Evolutionary conservation across 35 echinoderm and acorn worm genomes (phyloP).

Genomic region (Patiria miniata): DNA sequence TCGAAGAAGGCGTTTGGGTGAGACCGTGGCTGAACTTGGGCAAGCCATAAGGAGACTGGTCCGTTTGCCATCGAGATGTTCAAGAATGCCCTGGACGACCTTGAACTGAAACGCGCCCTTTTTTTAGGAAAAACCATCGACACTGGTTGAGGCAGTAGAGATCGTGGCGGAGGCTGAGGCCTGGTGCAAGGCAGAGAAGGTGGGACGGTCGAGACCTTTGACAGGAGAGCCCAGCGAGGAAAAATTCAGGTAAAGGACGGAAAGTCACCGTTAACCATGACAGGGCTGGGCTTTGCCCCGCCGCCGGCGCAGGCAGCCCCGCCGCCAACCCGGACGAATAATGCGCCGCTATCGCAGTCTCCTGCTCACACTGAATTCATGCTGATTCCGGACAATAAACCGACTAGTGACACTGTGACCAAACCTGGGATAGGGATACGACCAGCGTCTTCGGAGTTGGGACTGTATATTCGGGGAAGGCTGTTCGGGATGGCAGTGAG

Average conservation of each 20-base stretch:
- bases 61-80: slow-evolving; percentile 14
- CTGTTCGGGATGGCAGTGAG: background rate
- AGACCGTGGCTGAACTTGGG: slow-evolving; percentile 17
- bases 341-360: background rate
- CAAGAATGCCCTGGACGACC: slow-evolving; percentile 17
- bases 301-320: no score
- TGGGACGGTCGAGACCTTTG: background rate
- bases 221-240: background rate
- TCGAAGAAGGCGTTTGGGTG: slow-evolving; percentile 9
- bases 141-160: slow-evolving; percentile 23
- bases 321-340: background rate
- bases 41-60: slow-evolving; percentile 23
- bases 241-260: background rate
- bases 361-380: background rate
- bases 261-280: background rate
- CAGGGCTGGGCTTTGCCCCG: background rate
- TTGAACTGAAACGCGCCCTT: slow-evolving; percentile 12
- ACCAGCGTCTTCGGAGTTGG: background rate
- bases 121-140: background rate
- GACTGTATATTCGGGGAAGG: background rate
- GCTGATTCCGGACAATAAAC: background rate
- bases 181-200: slow-evolving; percentile 32
- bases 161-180: no score
- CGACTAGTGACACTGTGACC: no score
- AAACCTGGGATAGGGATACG: background rate